A percentile compares a stretch with the other conserved stretches of the same genome.
Conservation (phyloP, 2,888 invertebrate species). For the Drosophila picticornis region DNA sequence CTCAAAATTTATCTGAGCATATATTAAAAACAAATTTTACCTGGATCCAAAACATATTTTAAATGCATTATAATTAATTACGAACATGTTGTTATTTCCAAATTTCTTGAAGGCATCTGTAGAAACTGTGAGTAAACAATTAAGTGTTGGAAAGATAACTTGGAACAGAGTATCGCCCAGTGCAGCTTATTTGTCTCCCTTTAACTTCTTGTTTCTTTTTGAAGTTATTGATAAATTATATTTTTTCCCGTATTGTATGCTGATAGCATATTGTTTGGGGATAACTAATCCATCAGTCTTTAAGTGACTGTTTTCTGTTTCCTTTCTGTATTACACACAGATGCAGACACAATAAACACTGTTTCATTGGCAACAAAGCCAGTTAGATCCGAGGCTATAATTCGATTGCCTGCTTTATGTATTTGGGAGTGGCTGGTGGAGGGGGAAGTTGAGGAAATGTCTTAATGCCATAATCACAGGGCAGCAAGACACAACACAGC, state of each 20-base stretch:
- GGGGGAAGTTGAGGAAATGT: constrained; percentile 17
- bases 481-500: constrained; percentile 33
- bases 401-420: constrained; percentile 64
- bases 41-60: not conserved
- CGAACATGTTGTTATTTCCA: not conserved
- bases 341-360: constrained; percentile 4
- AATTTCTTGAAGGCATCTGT: not conserved
- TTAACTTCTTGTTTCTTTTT: not conserved
- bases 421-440: not conserved
- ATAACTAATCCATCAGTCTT: constrained; percentile 21
- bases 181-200: too few relatives aligned
- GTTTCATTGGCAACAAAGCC: constrained; percentile 43
- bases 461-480: constrained; percentile 72
- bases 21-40: not conserved
- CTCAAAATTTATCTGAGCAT: not conserved
- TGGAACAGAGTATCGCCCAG: not conserved
- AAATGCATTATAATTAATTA: not conserved
- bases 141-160: not conserved
- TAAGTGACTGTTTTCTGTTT: constrained; percentile 13
- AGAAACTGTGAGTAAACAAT: not conserved
- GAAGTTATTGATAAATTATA: constrained; percentile 8
- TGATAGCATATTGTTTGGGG: constrained; percentile 22
- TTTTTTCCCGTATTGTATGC: constrained; percentile 1
- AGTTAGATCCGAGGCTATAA: constrained; percentile 47
- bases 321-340: not conserved